Evolutionary conservation across 1,140 invertebrate genomes (phyloP), one percentile per base, ranked within the genome.

Genomic region (Matsumurasca onukii): DNA sequence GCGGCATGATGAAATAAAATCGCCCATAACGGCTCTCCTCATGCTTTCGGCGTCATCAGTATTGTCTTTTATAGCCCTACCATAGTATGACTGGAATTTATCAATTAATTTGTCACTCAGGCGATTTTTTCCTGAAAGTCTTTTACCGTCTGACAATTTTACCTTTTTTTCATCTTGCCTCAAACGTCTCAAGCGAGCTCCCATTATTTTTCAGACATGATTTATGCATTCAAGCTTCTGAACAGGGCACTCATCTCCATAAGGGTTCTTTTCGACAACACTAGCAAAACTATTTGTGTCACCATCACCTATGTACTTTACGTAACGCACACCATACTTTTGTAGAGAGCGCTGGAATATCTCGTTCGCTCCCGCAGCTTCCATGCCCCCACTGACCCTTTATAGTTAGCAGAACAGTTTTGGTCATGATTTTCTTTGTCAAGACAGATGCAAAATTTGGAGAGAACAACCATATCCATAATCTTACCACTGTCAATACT

Each of bases 1-100:
- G 76, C 79, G 48, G 68, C 68, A n/a, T 73, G 71, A 66, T 79
- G 77, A 69, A 74, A 73, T 66, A 66, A 77, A 27, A 74, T 75
- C 66, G 74, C 74, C 76, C 73, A 75, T n/a, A 20, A 79, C 74
- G 25, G 75, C 75, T 63, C 74, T 70, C 67, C 72, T 74, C 76
- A 77, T 79, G 30, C 76, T 68, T 67, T 77, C 70, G 30, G 74
- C 66, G 68, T 73, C 75, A 69, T 74, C 72, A 66, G 31, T 51
- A 62, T 71, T 71, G 62, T 34, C 66, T 51, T 45, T 70, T 31
- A 70, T 70, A 13, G 66, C 69, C 29, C 24, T 45, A 24, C 66
- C 66, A 71, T 71, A 71, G 30, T 71, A 69, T n/a, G 63, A 70
- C 27, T 71, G 67, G 12, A 71, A 9, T 27, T 69, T 20, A 20